Conservation (phyloP, 2,888 invertebrate species). For the Mesoligia furuncula region DNA sequence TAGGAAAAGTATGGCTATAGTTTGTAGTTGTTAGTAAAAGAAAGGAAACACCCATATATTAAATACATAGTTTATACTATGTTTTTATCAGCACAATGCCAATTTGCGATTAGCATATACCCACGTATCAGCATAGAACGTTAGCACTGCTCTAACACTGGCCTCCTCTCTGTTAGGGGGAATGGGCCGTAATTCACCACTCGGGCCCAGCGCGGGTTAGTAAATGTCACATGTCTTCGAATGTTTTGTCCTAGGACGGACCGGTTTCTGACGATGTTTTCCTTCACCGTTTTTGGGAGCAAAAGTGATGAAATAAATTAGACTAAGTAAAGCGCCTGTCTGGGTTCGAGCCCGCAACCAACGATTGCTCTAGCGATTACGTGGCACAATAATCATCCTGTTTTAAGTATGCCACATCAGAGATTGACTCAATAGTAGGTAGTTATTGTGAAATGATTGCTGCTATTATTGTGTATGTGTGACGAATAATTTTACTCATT, state of each 20-base stretch:
- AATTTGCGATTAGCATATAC: too few species aligned
- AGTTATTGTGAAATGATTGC: conserved; percentile 23
- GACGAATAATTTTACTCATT: conserved; percentile 38
- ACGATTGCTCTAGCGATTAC: not conserved
- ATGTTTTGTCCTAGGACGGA: too few species aligned
- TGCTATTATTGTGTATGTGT: not conserved
- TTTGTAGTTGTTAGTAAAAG: not conserved
- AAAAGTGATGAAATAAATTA: not conserved
- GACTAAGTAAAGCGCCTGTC: not conserved
- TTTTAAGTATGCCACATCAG: not conserved
- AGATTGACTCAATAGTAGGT: conserved; percentile 12
- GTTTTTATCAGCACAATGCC: not conserved
- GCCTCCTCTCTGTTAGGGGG: not conserved
- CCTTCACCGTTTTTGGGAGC: not conserved
- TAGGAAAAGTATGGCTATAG: not conserved
- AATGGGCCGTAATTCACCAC: not conserved
- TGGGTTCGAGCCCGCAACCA: too few species aligned
- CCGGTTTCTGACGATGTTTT: not conserved
- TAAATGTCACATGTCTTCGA: too few species aligned
- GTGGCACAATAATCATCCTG: not conserved
- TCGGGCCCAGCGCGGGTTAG: not conserved
- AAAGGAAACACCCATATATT: not conserved
- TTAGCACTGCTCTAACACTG: too few species aligned
- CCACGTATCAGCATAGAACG: too few species aligned
- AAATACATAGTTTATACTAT: not conserved